phyloP scores from a whole-genome alignment of 2,113 vertebrate species.

The Oriolus oriolus region DNA sequence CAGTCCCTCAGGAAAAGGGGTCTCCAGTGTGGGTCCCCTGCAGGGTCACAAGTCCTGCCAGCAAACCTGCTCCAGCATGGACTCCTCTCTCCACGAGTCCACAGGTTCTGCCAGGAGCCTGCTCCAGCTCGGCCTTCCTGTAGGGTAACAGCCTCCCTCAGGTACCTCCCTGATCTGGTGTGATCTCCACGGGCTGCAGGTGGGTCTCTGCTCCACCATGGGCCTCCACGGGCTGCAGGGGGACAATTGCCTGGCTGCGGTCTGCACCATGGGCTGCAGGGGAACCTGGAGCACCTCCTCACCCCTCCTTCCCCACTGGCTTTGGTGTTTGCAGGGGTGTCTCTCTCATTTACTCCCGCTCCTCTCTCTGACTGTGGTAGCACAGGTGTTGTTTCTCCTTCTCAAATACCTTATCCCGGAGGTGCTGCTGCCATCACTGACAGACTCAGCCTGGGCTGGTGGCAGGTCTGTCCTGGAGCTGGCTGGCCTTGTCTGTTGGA shows the following conservation, averaged over 20 bases:
- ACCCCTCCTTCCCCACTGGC: neutral
- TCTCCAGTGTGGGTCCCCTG: neutral
- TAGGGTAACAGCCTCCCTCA: neutral
- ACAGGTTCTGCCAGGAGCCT: neutral
- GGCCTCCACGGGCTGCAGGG: neutral
- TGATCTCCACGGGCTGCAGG: neutral
- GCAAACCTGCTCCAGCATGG: neutral
- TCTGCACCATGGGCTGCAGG: neutral
- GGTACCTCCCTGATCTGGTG: fast-evolving
- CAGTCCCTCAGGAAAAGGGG: neutral
- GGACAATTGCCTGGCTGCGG: neutral
- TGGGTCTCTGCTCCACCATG: neutral
- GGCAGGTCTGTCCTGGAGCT: neutral
- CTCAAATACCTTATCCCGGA: neutral
- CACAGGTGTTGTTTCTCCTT: neutral
- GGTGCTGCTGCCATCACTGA: fast-evolving
- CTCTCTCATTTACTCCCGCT: neutral
- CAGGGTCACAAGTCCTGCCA: neutral
- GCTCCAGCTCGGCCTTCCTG: neutral
- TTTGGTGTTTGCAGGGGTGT: neutral
- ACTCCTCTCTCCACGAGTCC: neutral
- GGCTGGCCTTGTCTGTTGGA: neutral
- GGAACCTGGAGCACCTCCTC: neutral
- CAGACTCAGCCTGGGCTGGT: fast-evolving
- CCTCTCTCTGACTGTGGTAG: neutral